Evolutionary conservation across 1,140 invertebrate species (phyloP).

Genomic region (Odontomachus brunneus): DNA sequence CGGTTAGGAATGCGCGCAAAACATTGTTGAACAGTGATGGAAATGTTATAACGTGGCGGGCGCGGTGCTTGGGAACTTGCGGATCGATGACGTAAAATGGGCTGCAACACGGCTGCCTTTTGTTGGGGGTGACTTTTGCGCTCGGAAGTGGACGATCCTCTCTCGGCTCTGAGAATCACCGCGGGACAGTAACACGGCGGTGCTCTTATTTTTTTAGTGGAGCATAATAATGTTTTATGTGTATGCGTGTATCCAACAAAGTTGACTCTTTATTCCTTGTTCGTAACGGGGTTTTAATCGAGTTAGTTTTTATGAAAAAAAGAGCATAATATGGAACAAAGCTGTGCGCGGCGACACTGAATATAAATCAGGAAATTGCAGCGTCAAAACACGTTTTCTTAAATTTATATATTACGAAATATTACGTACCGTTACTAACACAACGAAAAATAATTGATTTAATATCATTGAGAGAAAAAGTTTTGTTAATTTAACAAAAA

Average conservation of each 20-base stretch:
- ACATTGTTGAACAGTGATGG: conserved; percentile 56
- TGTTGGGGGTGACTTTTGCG: conserved; percentile 41
- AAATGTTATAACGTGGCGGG: conserved; percentile 36
- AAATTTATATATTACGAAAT: too few relatives aligned
- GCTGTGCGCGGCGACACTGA: too few relatives aligned
- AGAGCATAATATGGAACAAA: too few relatives aligned
- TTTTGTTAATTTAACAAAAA: too few relatives aligned
- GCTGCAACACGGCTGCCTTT: conserved; percentile 35
- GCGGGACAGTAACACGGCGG: not conserved
- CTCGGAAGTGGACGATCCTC: conserved; percentile 31
- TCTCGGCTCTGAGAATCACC: conserved; percentile 21
- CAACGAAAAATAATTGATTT: too few relatives aligned
- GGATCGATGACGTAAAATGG: conserved; percentile 52
- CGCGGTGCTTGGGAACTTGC: conserved; percentile 25
- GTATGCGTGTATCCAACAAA: not conserved
- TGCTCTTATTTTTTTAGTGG: not conserved
- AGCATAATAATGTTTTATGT: not conserved
- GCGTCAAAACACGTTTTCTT: too few relatives aligned
- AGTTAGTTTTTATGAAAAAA: not conserved
- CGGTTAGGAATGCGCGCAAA: conserved; percentile 35
- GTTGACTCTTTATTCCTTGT: not conserved
- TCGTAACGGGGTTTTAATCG: not conserved
- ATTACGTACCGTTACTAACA: too few relatives aligned
- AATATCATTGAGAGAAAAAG: too few relatives aligned
- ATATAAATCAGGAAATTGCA: too few relatives aligned